Evolutionary conservation across 2,113 vertebrate species (phyloP), one percentile per base, ranked within the genome.

Genomic region (Pterocles gutturalis): DNA sequence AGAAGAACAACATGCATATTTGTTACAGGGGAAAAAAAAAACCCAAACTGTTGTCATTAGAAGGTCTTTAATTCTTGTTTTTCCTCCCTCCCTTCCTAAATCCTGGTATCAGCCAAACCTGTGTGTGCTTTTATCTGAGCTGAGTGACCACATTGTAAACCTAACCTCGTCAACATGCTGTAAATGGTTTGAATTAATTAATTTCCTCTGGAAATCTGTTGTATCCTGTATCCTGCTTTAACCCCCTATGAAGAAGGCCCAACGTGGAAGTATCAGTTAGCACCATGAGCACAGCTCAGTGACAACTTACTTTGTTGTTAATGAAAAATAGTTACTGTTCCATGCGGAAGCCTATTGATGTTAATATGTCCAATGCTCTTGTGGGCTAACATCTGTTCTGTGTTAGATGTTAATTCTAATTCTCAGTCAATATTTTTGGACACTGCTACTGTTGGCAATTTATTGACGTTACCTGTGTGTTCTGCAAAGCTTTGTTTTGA

Each of bases 251-350:
- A 96, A 97, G 96, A 95, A 88, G 96, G 90, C 70, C 71, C 81
- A 95, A 82, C 43, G 9, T 98, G 97, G 98, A 98, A 97, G 98
- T 98, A 98, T 98, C 98, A 97, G 98, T 98, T 98, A 98, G 98
- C 98, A 94, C 96, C 83, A 66, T 20, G 86, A 89, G 95, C 89
- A 93, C 75, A 95, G 95, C 86, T 98, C 98, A 94, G 51, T 96
- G 97, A 98, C 98, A 98, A 97, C 95, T 95, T 89, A 95, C 97
- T 98, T 98, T 97, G 96, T 92, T 96, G 97, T 97, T 98, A 97
- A 98, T 98, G 98, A 99, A 98, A 99, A 98, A 99, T 98, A 97
- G 98, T 97, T 98, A 97, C 98, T 98, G 97, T 96, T 98, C 97
- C 97, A 98, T 98, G 98, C 86, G 90, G 98, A 98, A 98, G 91